Conservation (phyloP, 2,797 vertebrate genomes). For the Notamacropus eugenii region DNA sequence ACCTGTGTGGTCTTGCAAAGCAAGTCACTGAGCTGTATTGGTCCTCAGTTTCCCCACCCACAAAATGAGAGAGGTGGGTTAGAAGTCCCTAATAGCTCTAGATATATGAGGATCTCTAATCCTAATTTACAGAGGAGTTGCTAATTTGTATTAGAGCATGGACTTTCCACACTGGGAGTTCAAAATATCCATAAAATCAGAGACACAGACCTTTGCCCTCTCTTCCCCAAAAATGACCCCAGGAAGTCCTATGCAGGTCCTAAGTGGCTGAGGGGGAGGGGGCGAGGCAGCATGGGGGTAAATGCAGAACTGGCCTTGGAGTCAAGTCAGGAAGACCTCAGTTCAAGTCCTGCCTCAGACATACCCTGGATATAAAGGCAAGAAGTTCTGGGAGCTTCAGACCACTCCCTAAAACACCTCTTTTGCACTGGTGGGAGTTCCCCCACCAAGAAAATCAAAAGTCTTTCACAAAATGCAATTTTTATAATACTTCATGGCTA, state of each 20-base stretch:
- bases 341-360: background rate
- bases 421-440: background rate
- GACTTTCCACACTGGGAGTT: background rate
- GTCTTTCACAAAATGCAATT: background rate
- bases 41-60: background rate
- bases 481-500: background rate
- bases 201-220: background rate
- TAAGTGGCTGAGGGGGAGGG: background rate
- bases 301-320: background rate
- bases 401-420: background rate
- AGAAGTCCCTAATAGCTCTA: background rate
- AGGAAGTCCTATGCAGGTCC: background rate
- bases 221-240: background rate
- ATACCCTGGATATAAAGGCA: background rate
- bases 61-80: background rate
- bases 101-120: background rate
- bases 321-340: background rate
- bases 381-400: background rate
- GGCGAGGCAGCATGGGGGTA: background rate
- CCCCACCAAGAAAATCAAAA: background rate
- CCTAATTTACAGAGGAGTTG: background rate
- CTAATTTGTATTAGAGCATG: background rate
- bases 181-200: background rate
- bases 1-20: no score
- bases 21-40: background rate